phyloP scores from a whole-genome alignment of 1,140 invertebrate genomes.

The Aphelinus atriplicis region DNA sequence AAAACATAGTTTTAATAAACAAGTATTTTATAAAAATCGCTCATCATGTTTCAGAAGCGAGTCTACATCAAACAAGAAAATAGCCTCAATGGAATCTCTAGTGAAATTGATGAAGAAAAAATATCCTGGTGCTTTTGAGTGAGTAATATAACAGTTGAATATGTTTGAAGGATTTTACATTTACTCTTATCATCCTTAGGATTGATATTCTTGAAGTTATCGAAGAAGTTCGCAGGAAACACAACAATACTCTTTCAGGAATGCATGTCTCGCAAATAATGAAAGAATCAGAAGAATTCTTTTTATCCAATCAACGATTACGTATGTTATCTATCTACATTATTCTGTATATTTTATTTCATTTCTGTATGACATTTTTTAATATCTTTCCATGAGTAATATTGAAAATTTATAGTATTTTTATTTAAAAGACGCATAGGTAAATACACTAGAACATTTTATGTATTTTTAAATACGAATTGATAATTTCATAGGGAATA shows the following conservation, averaged over 20 bases:
- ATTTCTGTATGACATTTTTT: not conserved
- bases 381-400: not conserved
- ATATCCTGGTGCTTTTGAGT: conserved; percentile 42
- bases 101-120: not conserved
- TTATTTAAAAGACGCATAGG: too few relatives aligned
- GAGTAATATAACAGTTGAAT: conserved; percentile 20
- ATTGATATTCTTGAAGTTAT: conserved; percentile 45
- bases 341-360: not conserved
- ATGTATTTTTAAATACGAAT: not conserved
- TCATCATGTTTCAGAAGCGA: too few relatives aligned
- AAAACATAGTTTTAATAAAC: too few relatives aligned
- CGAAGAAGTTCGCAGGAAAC: conserved; percentile 39
- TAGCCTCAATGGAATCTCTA: too few relatives aligned
- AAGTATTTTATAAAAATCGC: too few relatives aligned
- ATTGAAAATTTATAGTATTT: too few relatives aligned
- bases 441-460: too few relatives aligned
- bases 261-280: conserved; percentile 37
- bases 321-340: conserved; percentile 35
- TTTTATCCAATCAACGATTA: conserved; percentile 29
- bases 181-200: conserved; percentile 27
- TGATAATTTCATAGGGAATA: too few relatives aligned
- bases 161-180: too few relatives aligned
- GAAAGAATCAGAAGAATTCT: conserved; percentile 33
- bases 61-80: too few relatives aligned
- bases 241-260: conserved; percentile 43